These are phyloP conservation scores for Sinocyclocheilus grahami DNA, from an alignment of 2,113 vertebrate species.

Conservation along the genomic window DNA sequence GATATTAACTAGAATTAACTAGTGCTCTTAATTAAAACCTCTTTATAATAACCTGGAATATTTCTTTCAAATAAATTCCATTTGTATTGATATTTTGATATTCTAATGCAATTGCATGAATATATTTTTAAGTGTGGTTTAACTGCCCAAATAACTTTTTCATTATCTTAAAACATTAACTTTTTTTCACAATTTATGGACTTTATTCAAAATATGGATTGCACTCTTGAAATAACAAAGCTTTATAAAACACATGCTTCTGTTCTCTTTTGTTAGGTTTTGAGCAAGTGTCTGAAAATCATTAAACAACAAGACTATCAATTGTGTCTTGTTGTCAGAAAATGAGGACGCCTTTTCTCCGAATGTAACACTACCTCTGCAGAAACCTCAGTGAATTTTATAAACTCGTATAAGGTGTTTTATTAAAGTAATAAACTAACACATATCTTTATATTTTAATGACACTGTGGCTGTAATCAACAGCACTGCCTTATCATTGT, in stretches of 20 bases:
- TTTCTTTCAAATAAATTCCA: background rate
- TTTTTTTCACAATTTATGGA: background rate
- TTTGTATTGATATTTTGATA: background rate
- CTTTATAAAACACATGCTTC: background rate
- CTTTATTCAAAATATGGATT: background rate
- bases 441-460: background rate
- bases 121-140: background rate
- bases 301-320: conserved; percentile 79
- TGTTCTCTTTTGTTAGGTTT: conserved; percentile 66
- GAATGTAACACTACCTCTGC: conserved; percentile 63
- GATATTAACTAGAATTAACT: background rate
- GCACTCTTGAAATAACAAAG: background rate
- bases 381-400: background rate
- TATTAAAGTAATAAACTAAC: conserved; percentile 4
- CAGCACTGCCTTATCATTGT: conserved; percentile 15
- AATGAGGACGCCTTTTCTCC: conserved; percentile 60
- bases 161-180: background rate
- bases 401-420: background rate
- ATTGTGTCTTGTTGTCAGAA: too few relatives aligned
- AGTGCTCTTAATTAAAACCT: background rate
- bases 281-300: conserved; percentile 77
- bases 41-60: background rate
- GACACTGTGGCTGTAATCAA: background rate
- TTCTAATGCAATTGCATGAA: background rate
- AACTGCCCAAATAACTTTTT: background rate